phyloP scores from a whole-genome alignment of 2,797 vertebrate genomes.

The Lepus townsendii region DNA sequence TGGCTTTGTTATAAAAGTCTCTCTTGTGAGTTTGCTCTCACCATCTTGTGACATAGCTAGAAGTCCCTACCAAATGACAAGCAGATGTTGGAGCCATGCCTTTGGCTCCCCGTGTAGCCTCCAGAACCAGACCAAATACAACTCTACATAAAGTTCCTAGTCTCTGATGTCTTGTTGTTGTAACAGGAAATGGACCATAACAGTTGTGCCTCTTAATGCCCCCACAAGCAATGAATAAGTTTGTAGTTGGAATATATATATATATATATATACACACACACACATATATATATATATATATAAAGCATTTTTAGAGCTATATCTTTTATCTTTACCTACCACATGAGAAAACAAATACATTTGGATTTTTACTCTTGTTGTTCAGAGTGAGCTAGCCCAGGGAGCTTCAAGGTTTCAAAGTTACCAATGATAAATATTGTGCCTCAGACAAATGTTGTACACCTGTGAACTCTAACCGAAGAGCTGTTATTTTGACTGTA shows the following conservation, averaged over 20 bases:
- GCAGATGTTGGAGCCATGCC: not conserved
- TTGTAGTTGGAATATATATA: not conserved
- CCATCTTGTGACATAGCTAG: not conserved
- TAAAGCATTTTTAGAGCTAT: conserved; percentile 17
- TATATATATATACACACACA: not conserved
- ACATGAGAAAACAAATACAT: not conserved
- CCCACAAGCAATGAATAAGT: not conserved
- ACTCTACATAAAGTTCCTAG: not conserved
- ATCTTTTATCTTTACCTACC: not conserved
- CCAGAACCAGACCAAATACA: not conserved
- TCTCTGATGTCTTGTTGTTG: too few relatives aligned
- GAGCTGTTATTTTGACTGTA: conserved; percentile 1
- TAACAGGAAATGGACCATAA: not conserved
- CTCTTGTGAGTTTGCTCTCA: not conserved
- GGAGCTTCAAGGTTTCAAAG: conserved; percentile 27
- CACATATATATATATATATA: not conserved
- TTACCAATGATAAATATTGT: not conserved
- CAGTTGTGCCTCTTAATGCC: not conserved
- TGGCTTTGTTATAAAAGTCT: not conserved
- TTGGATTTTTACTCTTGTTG: not conserved
- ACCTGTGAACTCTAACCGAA: not conserved
- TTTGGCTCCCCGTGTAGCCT: not conserved
- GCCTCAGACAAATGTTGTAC: not conserved
- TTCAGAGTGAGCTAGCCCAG: not conserved
- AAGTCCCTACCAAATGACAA: not conserved